Percentiles rank a stretch among this genome's conserved stretches.
Evolutionary conservation across 2,888 invertebrate genomes (phyloP).

Genomic region (Lutraria lutraria): DNA sequence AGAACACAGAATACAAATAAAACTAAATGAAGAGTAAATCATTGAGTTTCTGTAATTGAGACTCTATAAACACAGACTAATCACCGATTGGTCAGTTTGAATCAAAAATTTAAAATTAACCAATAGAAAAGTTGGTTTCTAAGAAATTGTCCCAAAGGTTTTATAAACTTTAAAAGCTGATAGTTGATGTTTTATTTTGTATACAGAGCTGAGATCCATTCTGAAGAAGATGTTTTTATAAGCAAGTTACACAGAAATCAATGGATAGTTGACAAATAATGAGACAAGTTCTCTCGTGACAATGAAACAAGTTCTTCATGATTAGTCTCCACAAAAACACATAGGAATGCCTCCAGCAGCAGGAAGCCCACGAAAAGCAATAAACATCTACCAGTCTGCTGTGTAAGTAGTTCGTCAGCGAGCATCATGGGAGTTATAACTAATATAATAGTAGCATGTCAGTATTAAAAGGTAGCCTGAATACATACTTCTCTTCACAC

Average conservation of each 20-base stretch:
- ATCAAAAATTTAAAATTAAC: too few relatives aligned
- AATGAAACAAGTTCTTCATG: background rate
- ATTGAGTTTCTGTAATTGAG: too few relatives aligned
- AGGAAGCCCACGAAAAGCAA: background rate
- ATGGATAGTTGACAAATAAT: background rate
- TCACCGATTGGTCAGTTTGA: too few relatives aligned
- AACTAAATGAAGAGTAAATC: too few relatives aligned
- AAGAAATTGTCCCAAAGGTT: too few relatives aligned
- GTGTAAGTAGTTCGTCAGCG: background rate
- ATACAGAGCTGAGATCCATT: background rate
- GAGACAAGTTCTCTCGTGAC: conserved; percentile 8
- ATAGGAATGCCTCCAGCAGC: background rate
- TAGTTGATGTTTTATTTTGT: conserved; percentile 4
- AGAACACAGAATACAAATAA: too few relatives aligned
- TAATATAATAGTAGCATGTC: background rate
- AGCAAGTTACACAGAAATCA: background rate
- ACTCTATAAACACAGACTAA: too few relatives aligned
- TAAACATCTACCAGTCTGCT: background rate
- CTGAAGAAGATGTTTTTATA: background rate
- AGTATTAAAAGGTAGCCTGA: background rate
- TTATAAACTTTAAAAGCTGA: background rate
- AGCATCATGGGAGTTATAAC: background rate
- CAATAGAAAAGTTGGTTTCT: too few relatives aligned
- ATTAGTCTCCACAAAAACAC: background rate
- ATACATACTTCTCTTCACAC: too few relatives aligned